These are phyloP conservation scores for Pediacus dermestoides DNA, from an alignment of 2,888 invertebrate genomes.

Conservation along the genomic window DNA sequence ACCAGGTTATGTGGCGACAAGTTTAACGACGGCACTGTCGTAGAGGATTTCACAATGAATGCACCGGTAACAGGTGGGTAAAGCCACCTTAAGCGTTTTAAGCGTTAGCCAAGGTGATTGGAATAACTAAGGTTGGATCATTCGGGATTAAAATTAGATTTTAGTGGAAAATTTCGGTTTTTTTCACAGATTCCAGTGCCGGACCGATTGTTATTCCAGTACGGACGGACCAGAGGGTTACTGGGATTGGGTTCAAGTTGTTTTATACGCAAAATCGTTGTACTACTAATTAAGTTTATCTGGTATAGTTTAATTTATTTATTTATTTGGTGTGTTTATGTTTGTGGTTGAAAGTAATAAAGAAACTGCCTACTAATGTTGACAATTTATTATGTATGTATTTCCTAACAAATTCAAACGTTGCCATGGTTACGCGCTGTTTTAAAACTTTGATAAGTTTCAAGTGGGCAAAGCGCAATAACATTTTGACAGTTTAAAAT, in stretches of 20 bases:
- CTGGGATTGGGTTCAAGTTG: constrained; percentile 68
- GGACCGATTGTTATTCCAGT: constrained; percentile 71
- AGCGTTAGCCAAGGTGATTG: no score
- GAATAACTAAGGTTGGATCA: no score
- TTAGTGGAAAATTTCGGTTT: constrained; percentile 29
- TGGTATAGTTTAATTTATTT: no score
- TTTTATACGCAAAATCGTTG: constrained; percentile 68
- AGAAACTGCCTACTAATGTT: no score
- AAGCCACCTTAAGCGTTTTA: no score
- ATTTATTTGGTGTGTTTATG: no score
- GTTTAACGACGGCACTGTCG: constrained; percentile 65
- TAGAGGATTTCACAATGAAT: constrained; percentile 61
- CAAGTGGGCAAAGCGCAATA: no score
- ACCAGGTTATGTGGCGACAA: constrained; percentile 70
- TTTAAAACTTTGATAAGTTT: neutral
- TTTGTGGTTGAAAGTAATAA: no score
- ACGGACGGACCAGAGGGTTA: constrained; percentile 61
- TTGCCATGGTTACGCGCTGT: constrained; percentile 3
- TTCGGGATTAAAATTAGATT: neutral
- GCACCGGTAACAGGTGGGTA: constrained; percentile 65
- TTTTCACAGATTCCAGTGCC: constrained; percentile 61
- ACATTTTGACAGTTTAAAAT: no score
- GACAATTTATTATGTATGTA: no score
- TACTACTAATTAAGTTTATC: no score
- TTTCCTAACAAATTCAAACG: no score